phyloP scores from a whole-genome alignment of 2,113 vertebrate species.

The Channa argus region DNA sequence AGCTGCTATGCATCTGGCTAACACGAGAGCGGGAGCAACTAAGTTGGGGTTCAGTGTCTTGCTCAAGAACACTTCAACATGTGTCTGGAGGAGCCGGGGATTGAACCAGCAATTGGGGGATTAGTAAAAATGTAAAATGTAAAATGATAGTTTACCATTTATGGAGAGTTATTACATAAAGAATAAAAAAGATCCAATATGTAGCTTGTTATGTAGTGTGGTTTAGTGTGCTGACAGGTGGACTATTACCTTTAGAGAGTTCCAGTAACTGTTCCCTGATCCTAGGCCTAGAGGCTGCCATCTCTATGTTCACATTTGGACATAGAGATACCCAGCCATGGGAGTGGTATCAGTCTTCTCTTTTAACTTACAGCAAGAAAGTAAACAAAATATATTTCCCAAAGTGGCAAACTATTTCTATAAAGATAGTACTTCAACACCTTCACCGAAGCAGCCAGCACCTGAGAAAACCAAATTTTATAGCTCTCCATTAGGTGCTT shows the following conservation, averaged over 20 bases:
- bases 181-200: no score
- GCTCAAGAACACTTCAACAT: no score
- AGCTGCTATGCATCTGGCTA: no score
- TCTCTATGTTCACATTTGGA: neutral
- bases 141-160: no score
- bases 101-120: no score
- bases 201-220: no score
- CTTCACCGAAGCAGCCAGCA: neutral
- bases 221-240: neutral
- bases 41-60: no score
- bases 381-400: neutral
- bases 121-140: no score
- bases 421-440: neutral
- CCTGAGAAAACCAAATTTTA: no score
- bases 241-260: neutral
- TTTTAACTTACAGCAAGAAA: neutral
- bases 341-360: conserved; percentile 4
- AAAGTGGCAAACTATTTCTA: neutral
- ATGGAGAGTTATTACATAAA: no score
- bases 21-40: no score
- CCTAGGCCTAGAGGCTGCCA: neutral
- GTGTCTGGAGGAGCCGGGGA: no score
- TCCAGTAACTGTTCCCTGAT: neutral
- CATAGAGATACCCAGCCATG: neutral
- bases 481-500: neutral